Percentiles rank a stretch among this genome's conserved stretches.
These are phyloP conservation scores for Conomelus anceps DNA, from an alignment of 2,888 invertebrate genomes.

Conservation along the genomic window DNA sequence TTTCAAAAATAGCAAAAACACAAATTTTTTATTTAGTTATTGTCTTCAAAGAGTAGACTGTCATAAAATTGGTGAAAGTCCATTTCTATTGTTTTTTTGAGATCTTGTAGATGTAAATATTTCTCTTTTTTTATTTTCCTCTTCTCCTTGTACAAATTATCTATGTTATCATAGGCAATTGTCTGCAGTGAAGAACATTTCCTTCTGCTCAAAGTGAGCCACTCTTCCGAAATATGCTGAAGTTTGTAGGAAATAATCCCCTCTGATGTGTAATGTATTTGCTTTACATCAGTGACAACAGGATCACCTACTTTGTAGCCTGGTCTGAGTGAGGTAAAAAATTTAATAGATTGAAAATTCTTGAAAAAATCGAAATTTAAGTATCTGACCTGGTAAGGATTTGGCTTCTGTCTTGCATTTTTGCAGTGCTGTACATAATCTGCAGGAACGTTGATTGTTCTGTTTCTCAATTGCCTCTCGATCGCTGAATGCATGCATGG, in stretches of 20 bases:
- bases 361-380: background rate
- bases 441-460: background rate
- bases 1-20: no score
- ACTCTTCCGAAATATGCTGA: background rate
- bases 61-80: background rate
- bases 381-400: background rate
- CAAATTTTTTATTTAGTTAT: background rate
- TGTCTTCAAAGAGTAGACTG: background rate
- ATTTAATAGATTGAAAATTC: background rate
- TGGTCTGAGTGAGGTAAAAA: background rate
- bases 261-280: background rate
- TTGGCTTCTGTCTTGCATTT: background rate
- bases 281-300: background rate
- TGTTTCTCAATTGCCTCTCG: background rate
- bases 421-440: background rate
- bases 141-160: background rate
- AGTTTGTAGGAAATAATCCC: background rate
- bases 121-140: background rate
- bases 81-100: background rate
- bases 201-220: background rate
- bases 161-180: background rate
- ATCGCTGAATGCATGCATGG: background rate
- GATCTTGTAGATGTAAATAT: background rate
- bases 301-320: background rate
- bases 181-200: background rate